These are phyloP conservation scores for Perca flavescens DNA, from an alignment of 2,113 vertebrate species.

Conservation along the genomic window DNA sequence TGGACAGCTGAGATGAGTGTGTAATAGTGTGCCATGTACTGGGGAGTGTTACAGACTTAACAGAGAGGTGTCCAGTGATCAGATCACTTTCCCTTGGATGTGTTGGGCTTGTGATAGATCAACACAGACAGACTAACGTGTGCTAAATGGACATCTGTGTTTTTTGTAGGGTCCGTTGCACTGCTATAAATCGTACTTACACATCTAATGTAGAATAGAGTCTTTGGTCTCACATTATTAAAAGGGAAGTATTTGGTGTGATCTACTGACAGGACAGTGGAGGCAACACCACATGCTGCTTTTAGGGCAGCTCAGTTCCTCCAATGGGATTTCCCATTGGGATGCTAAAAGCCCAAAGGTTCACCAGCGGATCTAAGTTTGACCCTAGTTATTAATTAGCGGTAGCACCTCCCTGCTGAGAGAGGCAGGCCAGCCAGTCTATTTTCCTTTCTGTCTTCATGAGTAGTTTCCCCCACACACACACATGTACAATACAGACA, in stretches of 20 bases:
- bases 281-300: constrained; percentile 61
- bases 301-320: constrained; percentile 54
- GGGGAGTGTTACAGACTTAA: not conserved
- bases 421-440: constrained; percentile 24
- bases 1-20: not conserved
- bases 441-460: constrained; percentile 15
- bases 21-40: not conserved
- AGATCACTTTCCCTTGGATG: no score
- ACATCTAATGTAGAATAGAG: not conserved
- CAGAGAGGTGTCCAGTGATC: not conserved
- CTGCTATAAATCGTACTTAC: not conserved
- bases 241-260: constrained; percentile 9
- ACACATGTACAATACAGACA: constrained; percentile 7
- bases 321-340: constrained; percentile 60
- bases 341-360: constrained; percentile 64
- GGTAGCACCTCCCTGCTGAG: constrained; percentile 60
- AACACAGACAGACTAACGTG: not conserved
- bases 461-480: constrained; percentile 29
- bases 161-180: not conserved
- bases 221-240: not conserved
- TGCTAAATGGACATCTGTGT: not conserved
- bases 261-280: constrained; percentile 15
- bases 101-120: not conserved
- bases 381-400: constrained; percentile 75
- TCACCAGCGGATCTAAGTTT: constrained; percentile 57